phyloP scores from a whole-genome alignment of 2,797 vertebrate species.

The Varecia variegata region DNA sequence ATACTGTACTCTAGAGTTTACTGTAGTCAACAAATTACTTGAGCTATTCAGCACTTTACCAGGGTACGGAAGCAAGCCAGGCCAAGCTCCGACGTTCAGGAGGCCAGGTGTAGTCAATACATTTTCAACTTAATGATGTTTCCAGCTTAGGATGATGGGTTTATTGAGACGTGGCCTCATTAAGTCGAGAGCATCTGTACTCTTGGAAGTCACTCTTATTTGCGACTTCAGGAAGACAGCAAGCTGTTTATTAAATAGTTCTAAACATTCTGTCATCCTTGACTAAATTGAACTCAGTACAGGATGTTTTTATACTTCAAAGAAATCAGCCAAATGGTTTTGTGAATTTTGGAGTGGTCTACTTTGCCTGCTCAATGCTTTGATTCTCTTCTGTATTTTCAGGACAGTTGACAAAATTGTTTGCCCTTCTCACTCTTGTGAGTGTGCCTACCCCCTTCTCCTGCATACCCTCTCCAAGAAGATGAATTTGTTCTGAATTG shows the following conservation, averaged over 20 bases:
- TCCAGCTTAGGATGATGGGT: background rate
- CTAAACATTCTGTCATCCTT: background rate
- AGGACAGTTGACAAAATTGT: background rate
- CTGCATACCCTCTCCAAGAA: background rate
- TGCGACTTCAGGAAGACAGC: background rate
- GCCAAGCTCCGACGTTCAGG: background rate
- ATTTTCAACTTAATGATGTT: background rate
- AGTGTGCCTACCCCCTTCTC: background rate
- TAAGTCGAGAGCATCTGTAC: background rate
- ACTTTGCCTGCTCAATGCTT: background rate
- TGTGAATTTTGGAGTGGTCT: background rate
- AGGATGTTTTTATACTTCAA: background rate
- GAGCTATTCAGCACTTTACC: background rate
- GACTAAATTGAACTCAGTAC: background rate
- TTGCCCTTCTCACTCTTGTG: background rate
- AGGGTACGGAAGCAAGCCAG: no score
- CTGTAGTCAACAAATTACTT: background rate
- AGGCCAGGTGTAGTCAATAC: background rate
- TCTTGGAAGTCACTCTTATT: background rate
- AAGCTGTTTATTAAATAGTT: background rate
- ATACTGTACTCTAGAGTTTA: background rate
- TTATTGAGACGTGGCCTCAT: background rate
- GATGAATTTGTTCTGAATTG: background rate
- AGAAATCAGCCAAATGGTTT: background rate
- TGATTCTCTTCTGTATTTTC: background rate